Evolutionary conservation across 2,888 invertebrate species (phyloP), one percentile per base, ranked within the genome.

Genomic region (Pollenia griseotomentosa): DNA sequence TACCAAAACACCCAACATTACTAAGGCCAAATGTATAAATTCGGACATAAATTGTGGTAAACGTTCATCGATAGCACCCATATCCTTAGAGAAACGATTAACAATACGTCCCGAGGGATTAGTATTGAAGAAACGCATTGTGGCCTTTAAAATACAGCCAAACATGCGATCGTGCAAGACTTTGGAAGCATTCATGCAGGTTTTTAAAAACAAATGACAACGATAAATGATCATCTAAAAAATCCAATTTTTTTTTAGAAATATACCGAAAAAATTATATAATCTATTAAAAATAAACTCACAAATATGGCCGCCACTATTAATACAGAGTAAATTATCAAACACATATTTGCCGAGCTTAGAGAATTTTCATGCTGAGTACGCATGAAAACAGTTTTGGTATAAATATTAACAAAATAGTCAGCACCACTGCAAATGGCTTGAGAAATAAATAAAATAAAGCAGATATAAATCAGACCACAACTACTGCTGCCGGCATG

Each of bases 131-230:
- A 98, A 98, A n/a, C 95, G 93, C 95, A 98, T 97, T 0, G 96
- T 96, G 0, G 97, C 95, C 85, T 96, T 94, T 10, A 98, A 94
- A 90, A 98, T 95, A 73, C 96, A 95, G 61, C 95, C 94, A 93
- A 98, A 98, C 97, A 98, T 98, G 16, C 94, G 94, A 90, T 96
- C 95, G 92, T 98, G 98, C 1, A 98, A 94, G 83, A 95, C 95
- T 86, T 95, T 95, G 0, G 97, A 97, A 0, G 97, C 95, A 11
- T 95, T 95, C 95, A 97, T 96, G 92, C 96, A 97, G 12, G 96
- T 94, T 90, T 95, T 95, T 93, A 97, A 96, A 93, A 96, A 97
- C 90, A 96, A 94, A 88, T 95, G 94, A 0, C 95, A 95, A 14
- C 96, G 94, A 9, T 95, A 93, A n/a, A 95, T 93, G 68, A 95